phyloP scores from a whole-genome alignment of 2,888 invertebrate genomes.

The Scaptodrosophila latifasciaeformis region DNA sequence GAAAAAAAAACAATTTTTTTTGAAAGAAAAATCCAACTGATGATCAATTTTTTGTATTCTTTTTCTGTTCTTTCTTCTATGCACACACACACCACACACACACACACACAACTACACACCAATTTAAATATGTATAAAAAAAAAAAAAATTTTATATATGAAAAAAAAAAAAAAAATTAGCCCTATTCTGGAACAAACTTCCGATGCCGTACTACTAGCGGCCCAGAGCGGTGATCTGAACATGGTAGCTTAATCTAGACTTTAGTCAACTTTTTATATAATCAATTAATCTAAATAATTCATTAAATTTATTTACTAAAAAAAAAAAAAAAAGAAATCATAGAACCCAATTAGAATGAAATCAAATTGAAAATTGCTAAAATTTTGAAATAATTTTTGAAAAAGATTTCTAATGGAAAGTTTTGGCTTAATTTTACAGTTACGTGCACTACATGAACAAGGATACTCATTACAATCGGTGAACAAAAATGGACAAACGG shows the following conservation, averaged over 20 bases:
- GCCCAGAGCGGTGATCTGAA: constrained; percentile 88
- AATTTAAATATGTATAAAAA: too few species aligned
- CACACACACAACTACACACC: too few species aligned
- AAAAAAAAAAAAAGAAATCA: too few species aligned
- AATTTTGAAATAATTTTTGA: too few species aligned
- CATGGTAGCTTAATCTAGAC: constrained; percentile 77
- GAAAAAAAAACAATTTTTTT: too few species aligned
- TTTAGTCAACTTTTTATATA: constrained; percentile 3
- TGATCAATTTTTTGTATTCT: background rate
- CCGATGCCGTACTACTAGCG: constrained; percentile 87
- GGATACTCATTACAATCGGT: constrained; percentile 90
- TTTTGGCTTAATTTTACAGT: constrained; percentile 76
- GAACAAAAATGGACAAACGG: constrained; percentile 90
- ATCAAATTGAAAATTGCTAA: too few species aligned
- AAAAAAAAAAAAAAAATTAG: constrained; percentile 73
- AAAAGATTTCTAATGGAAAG: too few species aligned
- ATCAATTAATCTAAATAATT: too few species aligned
- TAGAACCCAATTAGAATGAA: too few species aligned
- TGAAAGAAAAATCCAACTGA: background rate
- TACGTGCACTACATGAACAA: constrained; percentile 88
- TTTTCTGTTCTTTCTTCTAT: constrained; percentile 13
- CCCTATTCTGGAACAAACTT: constrained; percentile 87
- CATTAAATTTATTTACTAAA: too few species aligned
- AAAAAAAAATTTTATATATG: too few species aligned
- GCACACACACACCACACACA: too few species aligned